Percentiles rank a stretch among this genome's conserved stretches.
These are phyloP conservation scores for Delphinapterus leucas DNA, from an alignment of 2,113 vertebrate species.

Conservation along the genomic window DNA sequence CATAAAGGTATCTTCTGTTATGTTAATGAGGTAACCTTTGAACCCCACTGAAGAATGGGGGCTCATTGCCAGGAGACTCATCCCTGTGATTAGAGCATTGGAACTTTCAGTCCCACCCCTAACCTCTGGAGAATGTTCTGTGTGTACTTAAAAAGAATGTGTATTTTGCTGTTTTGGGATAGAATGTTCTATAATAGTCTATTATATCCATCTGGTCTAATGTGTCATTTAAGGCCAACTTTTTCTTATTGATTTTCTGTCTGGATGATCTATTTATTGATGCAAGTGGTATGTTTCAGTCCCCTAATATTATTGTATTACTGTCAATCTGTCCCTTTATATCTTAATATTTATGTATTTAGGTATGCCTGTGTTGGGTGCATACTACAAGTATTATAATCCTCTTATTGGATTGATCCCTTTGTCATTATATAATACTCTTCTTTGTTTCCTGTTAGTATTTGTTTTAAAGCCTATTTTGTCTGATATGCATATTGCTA, in stretches of 20 bases:
- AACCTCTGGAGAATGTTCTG: background rate
- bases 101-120: background rate
- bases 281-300: background rate
- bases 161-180: background rate
- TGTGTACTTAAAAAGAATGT: background rate
- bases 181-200: background rate
- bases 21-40: background rate
- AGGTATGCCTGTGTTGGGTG: background rate
- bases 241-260: background rate
- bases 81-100: background rate
- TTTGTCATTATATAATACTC: background rate
- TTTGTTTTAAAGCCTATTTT: background rate
- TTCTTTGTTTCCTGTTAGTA: background rate
- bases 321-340: background rate
- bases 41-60: background rate
- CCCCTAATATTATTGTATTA: background rate
- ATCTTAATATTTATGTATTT: background rate
- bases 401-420: background rate
- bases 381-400: background rate
- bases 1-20: background rate
- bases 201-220: background rate
- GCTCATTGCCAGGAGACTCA: background rate
- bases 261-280: background rate
- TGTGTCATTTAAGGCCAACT: background rate
- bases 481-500: background rate